phyloP scores from a whole-genome alignment of 2,797 vertebrate genomes.

The Propithecus deckenii region DNA sequence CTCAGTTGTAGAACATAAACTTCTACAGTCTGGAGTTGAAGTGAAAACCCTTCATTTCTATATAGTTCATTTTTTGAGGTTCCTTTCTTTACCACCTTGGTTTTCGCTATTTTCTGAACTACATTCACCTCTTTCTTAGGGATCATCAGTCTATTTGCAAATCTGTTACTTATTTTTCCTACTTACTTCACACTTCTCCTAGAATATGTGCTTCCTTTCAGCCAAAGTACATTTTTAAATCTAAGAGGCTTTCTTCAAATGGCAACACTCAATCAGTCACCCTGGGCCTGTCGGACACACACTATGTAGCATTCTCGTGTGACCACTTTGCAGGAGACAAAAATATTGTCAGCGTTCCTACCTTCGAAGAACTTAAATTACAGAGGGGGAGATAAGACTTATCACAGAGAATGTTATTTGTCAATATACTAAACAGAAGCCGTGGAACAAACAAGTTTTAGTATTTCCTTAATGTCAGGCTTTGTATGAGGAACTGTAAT shows the following conservation, averaged over 20 bases:
- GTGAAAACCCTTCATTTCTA: neutral
- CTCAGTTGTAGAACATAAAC: neutral
- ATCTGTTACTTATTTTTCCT: neutral
- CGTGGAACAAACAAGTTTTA: neutral
- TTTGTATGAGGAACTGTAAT: neutral
- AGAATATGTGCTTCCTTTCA: conserved; percentile 21
- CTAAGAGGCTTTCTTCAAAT: neutral
- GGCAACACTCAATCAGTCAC: neutral
- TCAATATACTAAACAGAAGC: neutral
- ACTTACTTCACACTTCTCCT: neutral
- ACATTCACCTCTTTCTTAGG: neutral
- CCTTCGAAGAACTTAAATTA: neutral
- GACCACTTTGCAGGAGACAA: neutral
- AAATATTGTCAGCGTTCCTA: neutral
- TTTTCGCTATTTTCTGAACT: neutral
- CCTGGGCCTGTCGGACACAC: accelerated
- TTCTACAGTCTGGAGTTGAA: neutral
- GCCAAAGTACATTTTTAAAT: neutral
- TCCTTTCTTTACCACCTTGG: neutral
- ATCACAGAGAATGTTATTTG: neutral
- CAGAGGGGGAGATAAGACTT: neutral
- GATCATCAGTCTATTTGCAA: neutral
- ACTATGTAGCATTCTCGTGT: neutral
- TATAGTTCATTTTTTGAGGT: neutral
- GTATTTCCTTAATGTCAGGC: neutral